These are phyloP conservation scores for Limnephilus lunatus DNA, from an alignment of 2,888 invertebrate species.

Conservation along the genomic window DNA sequence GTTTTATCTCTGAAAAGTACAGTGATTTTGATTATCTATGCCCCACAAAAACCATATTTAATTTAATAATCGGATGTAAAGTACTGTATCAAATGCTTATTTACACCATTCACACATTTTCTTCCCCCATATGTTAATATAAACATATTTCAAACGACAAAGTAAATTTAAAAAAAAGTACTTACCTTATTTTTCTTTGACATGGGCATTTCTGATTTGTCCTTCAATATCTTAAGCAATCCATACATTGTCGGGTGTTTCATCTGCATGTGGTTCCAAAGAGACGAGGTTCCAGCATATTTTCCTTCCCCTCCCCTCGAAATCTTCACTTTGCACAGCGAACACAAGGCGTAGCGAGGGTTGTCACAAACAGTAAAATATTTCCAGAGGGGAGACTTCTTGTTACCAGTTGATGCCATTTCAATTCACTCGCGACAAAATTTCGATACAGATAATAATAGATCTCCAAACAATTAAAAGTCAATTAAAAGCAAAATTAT, in stretches of 20 bases:
- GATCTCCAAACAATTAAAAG: background rate
- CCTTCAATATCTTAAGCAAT: background rate
- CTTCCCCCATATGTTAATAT: too few relatives aligned
- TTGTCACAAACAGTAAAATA: background rate
- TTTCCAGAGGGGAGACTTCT: background rate
- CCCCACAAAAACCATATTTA: too few relatives aligned
- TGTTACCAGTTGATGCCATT: background rate
- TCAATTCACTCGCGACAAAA: conserved; percentile 5
- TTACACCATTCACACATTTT: too few relatives aligned
- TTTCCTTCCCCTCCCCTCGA: background rate
- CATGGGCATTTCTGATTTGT: too few relatives aligned
- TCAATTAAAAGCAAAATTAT: too few relatives aligned
- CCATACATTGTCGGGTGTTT: background rate
- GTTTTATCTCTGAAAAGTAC: too few relatives aligned
- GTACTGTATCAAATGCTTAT: too few relatives aligned
- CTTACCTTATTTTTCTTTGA: background rate
- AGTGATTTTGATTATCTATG: too few relatives aligned
- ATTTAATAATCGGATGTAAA: too few relatives aligned
- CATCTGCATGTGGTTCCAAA: background rate
- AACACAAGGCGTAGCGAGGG: background rate
- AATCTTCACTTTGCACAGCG: background rate
- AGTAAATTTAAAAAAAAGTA: background rate
- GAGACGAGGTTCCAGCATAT: background rate
- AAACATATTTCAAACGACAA: too few relatives aligned
- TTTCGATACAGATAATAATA: background rate